Evolutionary conservation across 2,888 invertebrate genomes (phyloP), one percentile per base, ranked within the genome.

Genomic region (Plagodis dolabraria): DNA sequence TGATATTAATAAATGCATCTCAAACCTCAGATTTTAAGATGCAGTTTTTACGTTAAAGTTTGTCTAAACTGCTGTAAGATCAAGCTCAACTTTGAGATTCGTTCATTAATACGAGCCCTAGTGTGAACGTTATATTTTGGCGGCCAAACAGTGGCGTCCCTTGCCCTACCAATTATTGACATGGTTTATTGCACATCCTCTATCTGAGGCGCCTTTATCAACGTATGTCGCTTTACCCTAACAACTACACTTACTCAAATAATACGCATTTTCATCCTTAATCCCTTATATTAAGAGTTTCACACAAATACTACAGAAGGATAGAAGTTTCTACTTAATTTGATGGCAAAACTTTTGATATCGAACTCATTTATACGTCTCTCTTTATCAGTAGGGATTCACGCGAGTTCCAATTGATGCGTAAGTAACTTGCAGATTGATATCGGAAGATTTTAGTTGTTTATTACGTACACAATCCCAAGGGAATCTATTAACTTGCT

Each of bases 311-410:
- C n/a, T 33, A 40, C 56, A 34, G 43, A 63, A 51, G 57, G 58
- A 52, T 54, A 61, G 10, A 74, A 64, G 74, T 84, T 87, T 86
- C 85, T 82, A 86, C 80, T 86, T 90, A 89, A 90, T 89, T 90
- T 91, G 87, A 90, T 89, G 84, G 83, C 77, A 79, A 86, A 90
- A 88, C 78, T 92, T 87, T 84, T 73, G 75, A 80, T 87, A 89
- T 88, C 83, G 74, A 79, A 80, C 78, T 87, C 87, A 88, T 90
- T 91, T 88, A 86, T 88, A 85, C 79, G 72, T 70, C 64, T 57
- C 60, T 75, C 74, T 76, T 79, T 86, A 87, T 85, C 82, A 74
- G 78, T 67, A 51, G 71, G 81, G 84, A 85, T 85, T 82, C 80
- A 74, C 82, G 78, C 80, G 74, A 74, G 74, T 73, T 73, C 69